Evolutionary conservation across 53 echinoderm and acorn worm species (phyloP), one percentile per base, ranked within the genome.

Genomic region (Glandiceps talaboti): DNA sequence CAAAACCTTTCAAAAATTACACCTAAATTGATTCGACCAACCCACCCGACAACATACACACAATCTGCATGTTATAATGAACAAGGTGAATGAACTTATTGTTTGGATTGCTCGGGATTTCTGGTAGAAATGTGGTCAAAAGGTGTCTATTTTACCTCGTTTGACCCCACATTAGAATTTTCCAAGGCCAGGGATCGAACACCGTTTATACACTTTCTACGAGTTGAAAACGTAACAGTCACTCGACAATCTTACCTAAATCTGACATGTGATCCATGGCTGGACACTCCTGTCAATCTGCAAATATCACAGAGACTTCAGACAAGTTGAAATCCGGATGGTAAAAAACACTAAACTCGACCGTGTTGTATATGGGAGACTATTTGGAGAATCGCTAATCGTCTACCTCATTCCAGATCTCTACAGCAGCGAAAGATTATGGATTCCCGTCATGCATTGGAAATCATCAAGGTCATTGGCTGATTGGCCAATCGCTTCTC

Each of bases 241-340:
- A 79, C 74, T 30, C 33, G 20, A 32, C 32, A 30, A 32, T 33
- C 87, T 87, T 83, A 87, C 87, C 87, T 28, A 87, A 82, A 83
- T 79, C 83, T 80, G 87, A 83, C 87, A 87, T 81, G 79, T 83
- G 77, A 82, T 87, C 87, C 87, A 87, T 87, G 75, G 27, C 75
- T 14, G 83, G 79, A 79, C 73, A 27, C 72, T 87, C 33, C 28
- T 33, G 45, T 6, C 1, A 33, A 33, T 28, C 33, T 26, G 28
- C 79, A 32, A 27, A 79, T 33, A 14, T n/a, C 31, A 79, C 33
- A 32, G 32, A 32, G 27, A 33, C 29, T n/a, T 33, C n/a, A 79
- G 28, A 33, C 32, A 1, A n/a, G 32, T 33, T 26, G 14, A 79
- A 79, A 20, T 79, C 79, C 32, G 79, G 79, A 33, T 33, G 27